Evolutionary conservation across 2,888 invertebrate genomes (phyloP), one percentile per base, ranked within the genome.

Genomic region (Nematopogon swammerdamellus): DNA sequence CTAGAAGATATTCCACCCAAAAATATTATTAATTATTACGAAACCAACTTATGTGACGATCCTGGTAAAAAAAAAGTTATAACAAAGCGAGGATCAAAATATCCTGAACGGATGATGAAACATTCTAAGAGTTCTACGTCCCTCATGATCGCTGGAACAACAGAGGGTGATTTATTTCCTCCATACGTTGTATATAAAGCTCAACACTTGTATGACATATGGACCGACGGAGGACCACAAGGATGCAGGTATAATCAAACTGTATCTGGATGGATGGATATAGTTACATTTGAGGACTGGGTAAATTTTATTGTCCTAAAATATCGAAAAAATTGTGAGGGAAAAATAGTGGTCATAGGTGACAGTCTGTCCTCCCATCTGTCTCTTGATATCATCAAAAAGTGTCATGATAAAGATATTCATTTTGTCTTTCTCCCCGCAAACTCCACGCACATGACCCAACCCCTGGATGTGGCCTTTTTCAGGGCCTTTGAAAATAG

Each of bases 1-100:
- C 46, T 57, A 18, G 36, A 48, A 17, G 45, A 36, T 11, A 47
- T 57, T 44, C 43, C 48, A 16, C 46, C 48, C 16, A 11, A 48
- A 50, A 48, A 48, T 36, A 30, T 45, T 3, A 10, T 44, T 43
- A 18, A 8, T 10, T 45, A 50, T 45, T 29, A 50, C 1, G 36
- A 19, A 46, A 45, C 29, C 16, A 49, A 45, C 17, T 45, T 20
- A 19, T 29, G 45, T 44, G 45, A 19, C 20, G 48, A 48, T 48
- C 43, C 19, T 48, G 43, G 43, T n/a, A 25, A 48, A 48, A 43
- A 18, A 30, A 47, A 42, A 47, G 16, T 42, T 19, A 42, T 42
- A 42, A 19, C 19, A 3, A 47, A 43, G 18, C n/a, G 43, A 17
- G 47, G 47, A 14, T 16, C n/a, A 42, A 47, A 47, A 16, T 47